Conservation (phyloP, 2,113 vertebrate genomes). For the Halcyon senegalensis region DNA sequence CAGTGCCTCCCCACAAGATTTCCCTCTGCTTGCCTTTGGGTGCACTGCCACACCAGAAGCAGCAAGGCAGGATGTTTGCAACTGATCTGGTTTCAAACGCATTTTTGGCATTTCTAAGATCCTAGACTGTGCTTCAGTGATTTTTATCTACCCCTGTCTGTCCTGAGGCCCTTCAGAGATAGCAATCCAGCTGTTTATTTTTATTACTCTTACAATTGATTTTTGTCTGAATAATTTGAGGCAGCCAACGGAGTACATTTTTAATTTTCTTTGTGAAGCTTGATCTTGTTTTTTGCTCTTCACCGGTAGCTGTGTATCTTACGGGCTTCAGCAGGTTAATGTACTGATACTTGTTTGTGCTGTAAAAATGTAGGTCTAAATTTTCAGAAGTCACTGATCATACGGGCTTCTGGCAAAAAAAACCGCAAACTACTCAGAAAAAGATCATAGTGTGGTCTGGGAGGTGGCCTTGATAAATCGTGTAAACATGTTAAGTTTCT, state of each 20-base stretch:
- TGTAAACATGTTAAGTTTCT: background rate
- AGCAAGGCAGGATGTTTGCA: background rate
- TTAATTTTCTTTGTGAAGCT: background rate
- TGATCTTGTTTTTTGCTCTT: background rate
- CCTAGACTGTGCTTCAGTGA: conserved; percentile 8
- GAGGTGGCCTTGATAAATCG: background rate
- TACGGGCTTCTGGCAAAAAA: background rate
- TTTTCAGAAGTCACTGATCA: background rate
- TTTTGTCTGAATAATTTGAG: conserved; percentile 4
- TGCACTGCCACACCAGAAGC: background rate
- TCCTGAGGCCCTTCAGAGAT: background rate
- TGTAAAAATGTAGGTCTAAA: background rate
- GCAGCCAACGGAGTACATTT: background rate
- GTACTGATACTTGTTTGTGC: background rate
- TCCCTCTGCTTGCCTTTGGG: background rate
- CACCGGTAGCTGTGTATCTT: background rate
- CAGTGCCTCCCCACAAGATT: background rate
- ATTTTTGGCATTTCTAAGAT: conserved; percentile 47
- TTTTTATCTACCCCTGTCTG: conserved; percentile 27
- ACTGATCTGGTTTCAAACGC: background rate
- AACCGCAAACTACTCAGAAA: background rate
- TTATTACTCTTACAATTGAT: conserved; percentile 19
- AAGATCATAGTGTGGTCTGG: background rate
- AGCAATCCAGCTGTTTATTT: background rate
- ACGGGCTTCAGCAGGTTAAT: background rate